Base-by-base conservation (phyloP, 2,888 invertebrate genomes). In the Busseola fusca region DNA sequence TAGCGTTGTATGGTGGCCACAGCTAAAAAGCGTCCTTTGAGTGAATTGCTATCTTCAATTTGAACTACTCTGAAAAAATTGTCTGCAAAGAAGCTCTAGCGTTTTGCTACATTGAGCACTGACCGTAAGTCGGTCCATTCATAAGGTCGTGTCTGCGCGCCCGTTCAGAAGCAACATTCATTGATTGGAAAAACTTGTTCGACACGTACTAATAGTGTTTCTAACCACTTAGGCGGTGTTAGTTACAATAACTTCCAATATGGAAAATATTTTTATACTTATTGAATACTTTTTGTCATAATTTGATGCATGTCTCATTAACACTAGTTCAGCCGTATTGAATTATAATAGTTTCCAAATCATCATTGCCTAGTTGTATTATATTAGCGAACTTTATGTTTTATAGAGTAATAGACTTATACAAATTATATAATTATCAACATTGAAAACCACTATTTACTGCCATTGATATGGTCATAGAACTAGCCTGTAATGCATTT, bases 241-340 rank as follows among this genome's bases (percentile, higher is more conserved):
- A 66, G 18, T 50, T 66, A 45, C 74, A 57, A 56, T 14, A 25
- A 30, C 42, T 54, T 42, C 40, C 9, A 37, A 59, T 66, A 58
- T 16, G 45, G 27, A 60, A 16, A 56, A 60, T 56, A 72, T 73
- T 68, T 73, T 76, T 76, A 76, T 73, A 68, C 58, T 52, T 67
- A 9, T 37, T 67, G 7, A 73, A 30, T 34, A 42, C 25, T 42
- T 67, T 73, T 67, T 52, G 68, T 76, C 25, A 72, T 42, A 68
- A 42, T 48, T 30, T 10, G 7, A 25, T 59, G 68, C 58, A 75
- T 50, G 27, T 76, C 68, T 68, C n/a, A 52, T n/a, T 57, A 18
- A 21, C 16, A 57, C 30, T 72, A 60, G 37, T 56, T 40, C 18
- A n/a, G 34, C 34, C n/a, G 25, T 56, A 57, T 64, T n/a, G 27